A percentile compares a stretch with the other conserved stretches of the same genome.
These are phyloP conservation scores for Macropus fuliginosus DNA, from an alignment of 2,797 vertebrate genomes.

Conservation along the genomic window DNA sequence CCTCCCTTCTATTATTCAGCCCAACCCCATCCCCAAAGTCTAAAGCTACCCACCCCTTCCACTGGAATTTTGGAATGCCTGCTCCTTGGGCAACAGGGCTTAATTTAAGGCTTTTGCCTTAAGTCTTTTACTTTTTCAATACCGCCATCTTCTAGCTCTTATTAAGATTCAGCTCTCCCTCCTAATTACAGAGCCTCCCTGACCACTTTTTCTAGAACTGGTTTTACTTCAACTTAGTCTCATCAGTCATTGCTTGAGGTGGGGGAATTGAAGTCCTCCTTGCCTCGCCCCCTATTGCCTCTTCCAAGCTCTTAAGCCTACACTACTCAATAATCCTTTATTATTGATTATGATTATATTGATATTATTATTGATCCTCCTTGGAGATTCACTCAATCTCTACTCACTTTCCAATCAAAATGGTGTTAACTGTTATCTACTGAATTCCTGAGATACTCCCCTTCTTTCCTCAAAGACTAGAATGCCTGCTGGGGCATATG, in stretches of 20 bases:
- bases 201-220: background rate
- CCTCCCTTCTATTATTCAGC: background rate
- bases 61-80: background rate
- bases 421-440: background rate
- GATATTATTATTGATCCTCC: background rate
- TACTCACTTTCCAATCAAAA: background rate
- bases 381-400: background rate
- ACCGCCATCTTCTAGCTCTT: background rate
- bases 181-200: background rate
- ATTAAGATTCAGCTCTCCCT: background rate
- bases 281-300: background rate
- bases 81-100: background rate
- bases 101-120: background rate
- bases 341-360: too few species aligned
- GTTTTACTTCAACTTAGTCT: background rate
- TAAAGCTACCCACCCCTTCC: background rate
- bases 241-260: background rate
- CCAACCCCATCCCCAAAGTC: background rate
- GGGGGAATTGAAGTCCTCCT: background rate
- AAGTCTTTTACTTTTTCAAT: background rate
- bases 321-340: background rate
- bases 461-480: background rate
- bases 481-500: too few species aligned
- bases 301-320: background rate
- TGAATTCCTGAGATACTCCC: background rate